These are phyloP conservation scores for Amaurobius ferox DNA, from an alignment of 2,888 invertebrate genomes.

Conservation along the genomic window DNA sequence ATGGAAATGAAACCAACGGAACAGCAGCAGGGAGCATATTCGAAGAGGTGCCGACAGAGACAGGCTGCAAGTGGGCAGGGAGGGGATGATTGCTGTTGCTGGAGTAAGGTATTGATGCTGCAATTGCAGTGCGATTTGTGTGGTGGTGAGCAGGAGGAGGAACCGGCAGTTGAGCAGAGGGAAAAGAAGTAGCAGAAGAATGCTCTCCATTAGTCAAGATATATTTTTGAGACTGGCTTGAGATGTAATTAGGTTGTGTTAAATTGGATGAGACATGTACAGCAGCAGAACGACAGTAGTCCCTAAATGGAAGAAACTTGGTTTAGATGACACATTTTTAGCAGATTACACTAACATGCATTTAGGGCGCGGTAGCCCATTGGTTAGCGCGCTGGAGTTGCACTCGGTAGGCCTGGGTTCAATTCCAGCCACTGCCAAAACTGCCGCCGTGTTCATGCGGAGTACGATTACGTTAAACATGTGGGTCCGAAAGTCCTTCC, in stretches of 20 bases:
- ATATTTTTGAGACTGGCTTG: slow-evolving; percentile 76
- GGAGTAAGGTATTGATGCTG: slow-evolving; percentile 76
- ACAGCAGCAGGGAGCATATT: slow-evolving; percentile 75
- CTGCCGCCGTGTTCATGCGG: too few relatives aligned
- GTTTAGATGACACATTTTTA: too few relatives aligned
- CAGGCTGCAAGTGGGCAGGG: slow-evolving; percentile 86
- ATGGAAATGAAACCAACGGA: slow-evolving; percentile 80
- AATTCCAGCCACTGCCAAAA: too few relatives aligned
- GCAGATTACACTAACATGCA: too few relatives aligned
- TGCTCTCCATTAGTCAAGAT: slow-evolving; percentile 78
- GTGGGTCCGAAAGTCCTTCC: too few relatives aligned
- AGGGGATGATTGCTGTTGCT: slow-evolving; percentile 84
- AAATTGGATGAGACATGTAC: slow-evolving; percentile 82
- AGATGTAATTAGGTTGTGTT: slow-evolving; percentile 76
- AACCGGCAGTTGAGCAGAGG: slow-evolving; percentile 76
- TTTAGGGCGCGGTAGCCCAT: too few relatives aligned
- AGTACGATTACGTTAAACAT: too few relatives aligned
- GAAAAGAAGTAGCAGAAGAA: slow-evolving; percentile 78
- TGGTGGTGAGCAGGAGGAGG: slow-evolving; percentile 90
- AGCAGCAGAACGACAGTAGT: slow-evolving; percentile 82
- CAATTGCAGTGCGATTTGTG: slow-evolving; percentile 81
- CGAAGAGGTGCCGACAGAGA: slow-evolving; percentile 75
- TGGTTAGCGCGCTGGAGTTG: too few relatives aligned
- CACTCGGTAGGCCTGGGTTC: too few relatives aligned
- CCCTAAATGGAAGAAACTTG: slow-evolving; percentile 76